phyloP scores from a whole-genome alignment of 2,797 vertebrate genomes.

The Cephalopachus bancanus region DNA sequence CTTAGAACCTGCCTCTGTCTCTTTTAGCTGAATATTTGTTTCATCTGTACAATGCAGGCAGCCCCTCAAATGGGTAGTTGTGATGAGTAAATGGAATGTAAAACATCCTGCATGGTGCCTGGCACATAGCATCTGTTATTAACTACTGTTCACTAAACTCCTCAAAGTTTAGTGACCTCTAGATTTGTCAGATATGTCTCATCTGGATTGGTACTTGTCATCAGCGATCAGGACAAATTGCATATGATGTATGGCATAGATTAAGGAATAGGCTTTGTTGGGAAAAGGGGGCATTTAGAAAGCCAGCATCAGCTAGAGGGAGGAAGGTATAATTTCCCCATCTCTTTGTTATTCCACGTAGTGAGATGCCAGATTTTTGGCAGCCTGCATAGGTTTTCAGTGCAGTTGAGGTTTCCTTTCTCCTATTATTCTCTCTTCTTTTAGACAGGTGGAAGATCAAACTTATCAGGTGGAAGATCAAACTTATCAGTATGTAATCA shows the following conservation, averaged over 20 bases:
- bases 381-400: neutral
- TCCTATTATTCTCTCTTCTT: neutral
- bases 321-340: neutral
- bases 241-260: neutral
- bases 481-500: neutral
- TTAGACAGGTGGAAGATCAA: neutral
- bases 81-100: neutral
- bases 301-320: neutral
- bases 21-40: conserved; percentile 13
- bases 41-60: neutral
- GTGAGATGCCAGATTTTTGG: neutral
- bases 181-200: neutral
- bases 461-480: neutral
- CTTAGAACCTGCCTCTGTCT: neutral
- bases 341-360: neutral
- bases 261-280: conserved; percentile 21
- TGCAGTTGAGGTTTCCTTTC: neutral
- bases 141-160: neutral
- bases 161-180: neutral
- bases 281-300: neutral
- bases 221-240: neutral
- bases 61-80: neutral
- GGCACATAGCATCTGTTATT: neutral
- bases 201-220: neutral
- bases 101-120: neutral